Evolutionary conservation across 2,797 vertebrate species (phyloP).

Genomic region (Steatocranus sp.): DNA sequence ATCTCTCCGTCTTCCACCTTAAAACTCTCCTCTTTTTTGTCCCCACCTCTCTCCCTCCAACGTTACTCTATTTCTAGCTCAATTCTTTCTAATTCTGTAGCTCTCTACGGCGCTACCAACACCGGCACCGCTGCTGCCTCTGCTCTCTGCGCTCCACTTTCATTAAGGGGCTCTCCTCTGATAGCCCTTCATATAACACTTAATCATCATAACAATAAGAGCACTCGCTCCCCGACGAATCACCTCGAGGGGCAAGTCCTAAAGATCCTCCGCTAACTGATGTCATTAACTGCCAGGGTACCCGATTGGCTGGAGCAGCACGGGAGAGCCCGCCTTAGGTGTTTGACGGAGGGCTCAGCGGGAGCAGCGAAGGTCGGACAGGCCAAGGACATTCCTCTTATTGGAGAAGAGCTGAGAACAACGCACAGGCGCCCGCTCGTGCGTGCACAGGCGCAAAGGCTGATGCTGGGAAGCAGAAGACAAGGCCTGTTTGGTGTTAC

Average conservation of each 20-base stretch:
- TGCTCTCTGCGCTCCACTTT: conserved; percentile 65
- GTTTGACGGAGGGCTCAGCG: conserved; percentile 49
- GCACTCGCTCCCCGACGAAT: conserved; percentile 57
- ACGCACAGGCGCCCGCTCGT: background rate
- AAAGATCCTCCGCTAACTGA: conserved; percentile 61
- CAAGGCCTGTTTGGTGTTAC: conserved; percentile 53
- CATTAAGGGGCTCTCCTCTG: conserved; percentile 75
- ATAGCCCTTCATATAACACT: conserved; percentile 76
- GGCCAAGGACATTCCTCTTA: conserved; percentile 66
- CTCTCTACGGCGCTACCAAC: conserved; percentile 13
- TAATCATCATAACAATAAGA: conserved; percentile 77
- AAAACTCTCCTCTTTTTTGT: conserved; percentile 8
- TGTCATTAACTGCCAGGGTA: conserved; percentile 53
- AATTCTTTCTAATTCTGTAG: background rate
- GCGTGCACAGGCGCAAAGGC: conserved; percentile 3
- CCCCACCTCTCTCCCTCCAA: background rate
- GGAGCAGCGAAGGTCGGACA: conserved; percentile 51
- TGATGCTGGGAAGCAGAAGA: conserved; percentile 37
- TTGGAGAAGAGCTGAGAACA: conserved; percentile 10
- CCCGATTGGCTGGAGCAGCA: conserved; percentile 46
- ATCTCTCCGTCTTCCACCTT: conserved; percentile 38
- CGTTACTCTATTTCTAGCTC: background rate
- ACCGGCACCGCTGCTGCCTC: background rate
- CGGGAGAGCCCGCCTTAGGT: conserved; percentile 41
- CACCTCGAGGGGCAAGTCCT: conserved; percentile 63